phyloP scores from a whole-genome alignment of 2,888 invertebrate species.

The Antitype chi region DNA sequence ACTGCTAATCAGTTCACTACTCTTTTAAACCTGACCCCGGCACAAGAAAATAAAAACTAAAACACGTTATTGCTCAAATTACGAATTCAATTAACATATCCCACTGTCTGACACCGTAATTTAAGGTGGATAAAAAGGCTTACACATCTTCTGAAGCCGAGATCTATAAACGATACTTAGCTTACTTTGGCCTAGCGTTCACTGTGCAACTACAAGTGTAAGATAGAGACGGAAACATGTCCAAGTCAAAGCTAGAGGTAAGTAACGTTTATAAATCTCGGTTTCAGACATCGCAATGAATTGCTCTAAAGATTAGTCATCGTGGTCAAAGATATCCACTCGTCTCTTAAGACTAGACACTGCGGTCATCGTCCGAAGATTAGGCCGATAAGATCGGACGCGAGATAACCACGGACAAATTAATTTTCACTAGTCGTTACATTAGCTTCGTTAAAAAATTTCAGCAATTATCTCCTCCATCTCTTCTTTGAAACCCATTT shows the following conservation, averaged over 20 bases:
- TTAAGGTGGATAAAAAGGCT: slow-evolving; percentile 38
- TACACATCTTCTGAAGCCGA: slow-evolving; percentile 13
- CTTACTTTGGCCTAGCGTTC: not conserved
- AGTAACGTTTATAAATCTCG: slow-evolving; percentile 6
- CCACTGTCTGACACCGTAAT: slow-evolving; percentile 49
- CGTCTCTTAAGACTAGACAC: slow-evolving; percentile 48
- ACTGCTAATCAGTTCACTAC: slow-evolving; percentile 32
- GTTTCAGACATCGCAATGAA: slow-evolving; percentile 20
- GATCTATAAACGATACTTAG: slow-evolving; percentile 16
- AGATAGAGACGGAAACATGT: not conserved
- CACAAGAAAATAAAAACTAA: slow-evolving; percentile 13
- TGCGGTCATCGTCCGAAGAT: slow-evolving; percentile 73
- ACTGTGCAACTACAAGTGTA: not conserved
- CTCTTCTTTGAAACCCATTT: slow-evolving; percentile 54
- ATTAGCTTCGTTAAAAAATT: slow-evolving; percentile 75
- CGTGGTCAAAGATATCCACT: slow-evolving; percentile 33
- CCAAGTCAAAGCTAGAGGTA: not conserved
- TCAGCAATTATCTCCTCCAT: slow-evolving; percentile 52
- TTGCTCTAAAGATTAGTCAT: slow-evolving; percentile 55
- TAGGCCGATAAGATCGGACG: slow-evolving; percentile 71
- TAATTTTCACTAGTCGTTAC: slow-evolving; percentile 69
- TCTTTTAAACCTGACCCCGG: slow-evolving; percentile 1
- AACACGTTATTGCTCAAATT: slow-evolving; percentile 34
- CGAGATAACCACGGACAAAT: slow-evolving; percentile 68
- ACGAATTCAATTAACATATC: slow-evolving; percentile 55